Base-by-base conservation (phyloP, 2,797 vertebrate genomes). In the Cirrhinus mrigala region DNA sequence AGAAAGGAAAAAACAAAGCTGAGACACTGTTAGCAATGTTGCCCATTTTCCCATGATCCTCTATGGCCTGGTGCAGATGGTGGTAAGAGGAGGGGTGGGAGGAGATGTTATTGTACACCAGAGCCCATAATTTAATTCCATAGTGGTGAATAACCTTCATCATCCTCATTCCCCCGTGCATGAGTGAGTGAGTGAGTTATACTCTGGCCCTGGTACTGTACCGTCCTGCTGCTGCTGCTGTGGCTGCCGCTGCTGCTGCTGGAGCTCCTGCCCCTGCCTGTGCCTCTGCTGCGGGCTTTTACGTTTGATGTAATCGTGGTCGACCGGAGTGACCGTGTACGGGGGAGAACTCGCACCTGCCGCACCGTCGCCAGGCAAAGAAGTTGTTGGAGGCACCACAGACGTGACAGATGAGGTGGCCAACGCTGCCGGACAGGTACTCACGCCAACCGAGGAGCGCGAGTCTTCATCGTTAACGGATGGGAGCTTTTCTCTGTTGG, bases 251-350 rank as follows among this genome's bases (percentile, higher is more conserved):
- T 5, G 44, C 87, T 93, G 92, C 94, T 96, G 95, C 86, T 82
- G 79, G 85, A 58, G 70, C 89, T 86, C 70, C 94, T 94, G 93
- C 94, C 92, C 79, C 89, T 90, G 89, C 88, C 86, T 93, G 94
- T 96, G 95, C 92, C 94, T 94, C 95, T 97, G 97, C 93, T 94
- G 96, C 94, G 95, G 96, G 94, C 97, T 98, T 99, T 99, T 99
- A 97, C 98, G 98, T 97, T 99, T 99, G 97, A 97, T 96, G 98
- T 99, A 99, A 99, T 99, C 98, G 92, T 99, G 98, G 98, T 99
- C 98, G 97, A 98, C 96, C 91, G 98, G 98, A 95, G 98, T 97
- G 95, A 97, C 97, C 96, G 96, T 97, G 92, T 98, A 99, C 95
- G 97, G 97, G 96, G 98, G 97, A 92, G 98, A 98, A 95, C 97